These are phyloP conservation scores for Bettongia penicillata DNA, from an alignment of 2,113 vertebrate species.

Conservation along the genomic window DNA sequence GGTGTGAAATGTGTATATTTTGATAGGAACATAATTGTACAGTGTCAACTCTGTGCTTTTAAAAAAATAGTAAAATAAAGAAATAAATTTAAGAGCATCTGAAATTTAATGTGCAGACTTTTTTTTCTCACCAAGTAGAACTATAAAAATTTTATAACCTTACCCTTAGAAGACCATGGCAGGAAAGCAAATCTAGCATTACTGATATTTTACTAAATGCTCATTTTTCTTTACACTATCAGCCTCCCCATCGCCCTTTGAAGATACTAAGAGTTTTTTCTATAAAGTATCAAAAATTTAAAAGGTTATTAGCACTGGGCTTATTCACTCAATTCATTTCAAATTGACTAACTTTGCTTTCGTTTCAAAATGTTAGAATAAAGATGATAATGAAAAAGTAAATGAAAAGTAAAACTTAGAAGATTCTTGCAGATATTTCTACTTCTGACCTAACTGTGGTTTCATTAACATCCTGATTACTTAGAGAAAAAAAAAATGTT, in stretches of 20 bases:
- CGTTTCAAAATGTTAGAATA: neutral
- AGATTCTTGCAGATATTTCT: neutral
- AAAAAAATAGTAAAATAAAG: constrained; percentile 45
- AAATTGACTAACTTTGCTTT: neutral
- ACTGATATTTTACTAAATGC: constrained; percentile 1
- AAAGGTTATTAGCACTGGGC: neutral
- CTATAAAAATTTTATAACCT: neutral
- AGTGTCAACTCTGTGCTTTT: constrained; percentile 11
- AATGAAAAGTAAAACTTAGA: constrained; percentile 9
- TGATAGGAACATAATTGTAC: constrained; percentile 14
- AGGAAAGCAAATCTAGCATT: constrained; percentile 27
- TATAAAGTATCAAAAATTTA: neutral
- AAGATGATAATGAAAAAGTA: neutral
- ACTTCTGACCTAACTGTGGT: neutral
- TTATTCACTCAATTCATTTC: constrained; percentile 19
- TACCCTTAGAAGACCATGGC: neutral
- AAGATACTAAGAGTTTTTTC: neutral
- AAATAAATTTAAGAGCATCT: constrained; percentile 48
- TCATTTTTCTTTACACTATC: neutral
- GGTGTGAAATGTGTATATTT: constrained; percentile 42
- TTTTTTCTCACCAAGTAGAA: neutral
- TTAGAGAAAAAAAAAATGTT: neutral
- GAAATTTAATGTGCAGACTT: constrained; percentile 4
- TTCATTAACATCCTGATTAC: constrained; percentile 20
- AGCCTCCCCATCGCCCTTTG: neutral